phyloP scores from a whole-genome alignment of 2,888 invertebrate genomes.

The Reticulitermes lucifugus region DNA sequence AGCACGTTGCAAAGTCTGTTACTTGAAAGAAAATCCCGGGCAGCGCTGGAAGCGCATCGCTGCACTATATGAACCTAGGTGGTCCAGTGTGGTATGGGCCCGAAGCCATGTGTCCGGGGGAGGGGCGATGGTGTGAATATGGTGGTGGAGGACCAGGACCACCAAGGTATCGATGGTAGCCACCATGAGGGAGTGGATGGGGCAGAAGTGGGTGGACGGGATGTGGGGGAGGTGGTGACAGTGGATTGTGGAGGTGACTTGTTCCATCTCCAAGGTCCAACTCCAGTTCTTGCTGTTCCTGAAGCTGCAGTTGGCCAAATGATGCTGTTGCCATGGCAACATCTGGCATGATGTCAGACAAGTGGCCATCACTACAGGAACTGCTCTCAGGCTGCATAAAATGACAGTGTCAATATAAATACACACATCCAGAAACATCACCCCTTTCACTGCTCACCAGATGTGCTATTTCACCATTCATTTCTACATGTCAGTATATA shows the following conservation, averaged over 20 bases:
- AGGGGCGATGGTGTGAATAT: slow-evolving; percentile 51
- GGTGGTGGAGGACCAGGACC: slow-evolving; percentile 50
- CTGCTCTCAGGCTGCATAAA: slow-evolving; percentile 65
- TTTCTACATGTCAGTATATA: too few species aligned
- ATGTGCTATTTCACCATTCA: too few species aligned
- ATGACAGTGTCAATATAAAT: slow-evolving; percentile 1
- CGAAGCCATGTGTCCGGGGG: slow-evolving; percentile 49
- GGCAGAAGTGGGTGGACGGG: slow-evolving; percentile 42
- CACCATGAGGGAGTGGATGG: slow-evolving; percentile 30
- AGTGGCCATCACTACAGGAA: slow-evolving; percentile 76
- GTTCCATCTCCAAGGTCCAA: slow-evolving; percentile 89
- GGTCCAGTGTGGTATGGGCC: slow-evolving; percentile 56
- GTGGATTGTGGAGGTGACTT: slow-evolving; percentile 45
- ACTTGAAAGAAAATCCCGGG: slow-evolving; percentile 32
- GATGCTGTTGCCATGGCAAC: slow-evolving; percentile 91
- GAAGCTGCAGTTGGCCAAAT: slow-evolving; percentile 74
- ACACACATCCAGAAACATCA: too few species aligned
- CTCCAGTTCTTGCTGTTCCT: slow-evolving; percentile 70
- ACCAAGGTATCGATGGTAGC: slow-evolving; percentile 51
- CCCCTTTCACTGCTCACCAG: too few species aligned
- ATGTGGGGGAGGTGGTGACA: slow-evolving; percentile 46
- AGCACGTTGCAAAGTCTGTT: slow-evolving; percentile 39
- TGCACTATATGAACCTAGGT: slow-evolving; percentile 58
- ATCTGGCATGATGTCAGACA: slow-evolving; percentile 90
- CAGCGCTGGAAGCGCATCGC: slow-evolving; percentile 30